Percentiles rank a stretch among this genome's conserved stretches.
Evolutionary conservation across 2,888 invertebrate genomes (phyloP).

Genomic region (Drosophila paracracens): DNA sequence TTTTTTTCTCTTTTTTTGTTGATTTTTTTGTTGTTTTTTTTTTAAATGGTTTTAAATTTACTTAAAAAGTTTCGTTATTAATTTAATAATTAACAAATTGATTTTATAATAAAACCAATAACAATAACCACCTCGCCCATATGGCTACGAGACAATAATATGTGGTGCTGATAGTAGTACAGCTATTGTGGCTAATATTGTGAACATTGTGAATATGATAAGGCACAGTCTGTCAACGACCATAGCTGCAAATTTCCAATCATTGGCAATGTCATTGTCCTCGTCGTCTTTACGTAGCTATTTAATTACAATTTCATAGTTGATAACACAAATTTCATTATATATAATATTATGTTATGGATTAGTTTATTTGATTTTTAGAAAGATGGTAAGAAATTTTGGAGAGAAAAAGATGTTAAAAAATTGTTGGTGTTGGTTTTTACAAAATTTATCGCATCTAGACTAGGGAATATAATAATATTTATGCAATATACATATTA

Average conservation of each 20-base stretch:
- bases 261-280: constrained; percentile 96
- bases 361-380: constrained; percentile 13
- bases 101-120: constrained; percentile 86
- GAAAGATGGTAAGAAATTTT: constrained; percentile 23
- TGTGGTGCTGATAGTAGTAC: constrained; percentile 98
- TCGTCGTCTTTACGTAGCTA: constrained; percentile 97
- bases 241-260: constrained; percentile 99
- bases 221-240: constrained; percentile 99
- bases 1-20: constrained; percentile 69
- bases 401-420: constrained; percentile 45
- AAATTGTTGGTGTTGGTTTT: constrained; percentile 32
- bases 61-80: constrained; percentile 86
- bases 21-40: constrained; percentile 66
- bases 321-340: constrained; percentile 65
- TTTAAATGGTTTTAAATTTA: constrained; percentile 76
- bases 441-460: constrained; percentile 21
- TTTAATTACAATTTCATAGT: constrained; percentile 25
- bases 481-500: not conserved
- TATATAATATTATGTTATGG: constrained; percentile 18
- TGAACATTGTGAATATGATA: constrained; percentile 99
- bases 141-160: constrained; percentile 86
- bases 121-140: constrained; percentile 86
- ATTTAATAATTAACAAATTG: constrained; percentile 86
- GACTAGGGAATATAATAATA: constrained; percentile 4
- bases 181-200: constrained; percentile 98